A percentile compares a stretch with the other conserved stretches of the same genome.
Conservation (phyloP, 2,797 vertebrate species). For the Agapornis canus region DNA sequence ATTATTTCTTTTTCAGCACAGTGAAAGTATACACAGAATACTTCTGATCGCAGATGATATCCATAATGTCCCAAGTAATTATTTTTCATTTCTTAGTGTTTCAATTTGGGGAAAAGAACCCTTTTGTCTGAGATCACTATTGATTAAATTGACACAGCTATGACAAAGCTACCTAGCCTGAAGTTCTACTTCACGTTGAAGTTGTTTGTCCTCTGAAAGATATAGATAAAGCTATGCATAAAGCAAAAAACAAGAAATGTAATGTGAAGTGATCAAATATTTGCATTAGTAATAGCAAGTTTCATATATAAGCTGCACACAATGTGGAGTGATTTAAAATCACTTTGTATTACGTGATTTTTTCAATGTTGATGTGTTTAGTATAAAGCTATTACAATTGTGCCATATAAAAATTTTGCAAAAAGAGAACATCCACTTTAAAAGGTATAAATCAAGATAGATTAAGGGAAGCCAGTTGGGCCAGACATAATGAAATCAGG, state of each 20-base stretch:
- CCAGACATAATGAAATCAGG: neutral
- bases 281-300: neutral
- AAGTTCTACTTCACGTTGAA: neutral
- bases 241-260: neutral
- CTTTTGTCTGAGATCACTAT: neutral
- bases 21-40: neutral
- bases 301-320: neutral
- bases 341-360: neutral
- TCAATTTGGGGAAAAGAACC: rapidly evolving
- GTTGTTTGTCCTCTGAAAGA: neutral
- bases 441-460: neutral
- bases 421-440: neutral
- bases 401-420: neutral
- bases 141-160: neutral
- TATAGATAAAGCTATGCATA: neutral
- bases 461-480: neutral
- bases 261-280: neutral
- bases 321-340: neutral
- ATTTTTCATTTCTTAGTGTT: neutral
- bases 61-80: neutral
- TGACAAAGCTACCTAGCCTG: neutral
- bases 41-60: neutral
- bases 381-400: neutral
- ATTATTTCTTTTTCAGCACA: neutral
- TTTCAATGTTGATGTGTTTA: neutral